Conservation (phyloP, 2,113 vertebrate species). For the Gallinago media region DNA sequence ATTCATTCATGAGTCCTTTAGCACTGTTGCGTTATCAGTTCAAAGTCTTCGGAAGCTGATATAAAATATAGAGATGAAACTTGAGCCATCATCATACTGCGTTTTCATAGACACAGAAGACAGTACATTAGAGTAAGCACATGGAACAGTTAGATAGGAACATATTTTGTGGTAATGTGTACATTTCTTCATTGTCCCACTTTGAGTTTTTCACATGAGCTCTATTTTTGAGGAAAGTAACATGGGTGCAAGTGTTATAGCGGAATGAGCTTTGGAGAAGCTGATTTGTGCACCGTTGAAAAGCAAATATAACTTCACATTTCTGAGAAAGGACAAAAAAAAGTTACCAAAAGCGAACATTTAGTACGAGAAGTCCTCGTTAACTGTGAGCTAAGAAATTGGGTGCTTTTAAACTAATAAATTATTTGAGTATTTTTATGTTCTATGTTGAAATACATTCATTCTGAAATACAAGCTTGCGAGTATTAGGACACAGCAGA, state of each 20-base stretch:
- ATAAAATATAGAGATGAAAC: neutral
- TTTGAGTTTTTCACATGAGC: neutral
- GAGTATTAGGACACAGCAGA: neutral
- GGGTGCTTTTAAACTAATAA: slow-evolving; percentile 17
- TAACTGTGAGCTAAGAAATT: neutral
- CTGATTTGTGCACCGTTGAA: neutral
- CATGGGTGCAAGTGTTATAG: neutral
- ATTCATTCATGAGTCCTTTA: neutral
- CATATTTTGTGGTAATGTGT: neutral
- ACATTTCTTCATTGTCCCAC: neutral
- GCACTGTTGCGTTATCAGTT: neutral
- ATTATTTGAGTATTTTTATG: slow-evolving; percentile 39
- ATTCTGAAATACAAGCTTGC: neutral
- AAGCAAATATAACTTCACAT: neutral
- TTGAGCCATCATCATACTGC: neutral
- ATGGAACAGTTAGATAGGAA: neutral
- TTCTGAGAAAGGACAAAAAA: slow-evolving; percentile 5
- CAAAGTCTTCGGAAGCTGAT: neutral
- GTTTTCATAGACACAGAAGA: neutral
- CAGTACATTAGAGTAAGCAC: neutral
- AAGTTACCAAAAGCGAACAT: neutral
- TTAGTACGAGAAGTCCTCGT: neutral
- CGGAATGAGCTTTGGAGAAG: neutral
- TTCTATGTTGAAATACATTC: slow-evolving; percentile 30
- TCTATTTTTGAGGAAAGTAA: neutral